Conservation (phyloP, 2,797 vertebrate species). For the Sebastes elongatus region DNA sequence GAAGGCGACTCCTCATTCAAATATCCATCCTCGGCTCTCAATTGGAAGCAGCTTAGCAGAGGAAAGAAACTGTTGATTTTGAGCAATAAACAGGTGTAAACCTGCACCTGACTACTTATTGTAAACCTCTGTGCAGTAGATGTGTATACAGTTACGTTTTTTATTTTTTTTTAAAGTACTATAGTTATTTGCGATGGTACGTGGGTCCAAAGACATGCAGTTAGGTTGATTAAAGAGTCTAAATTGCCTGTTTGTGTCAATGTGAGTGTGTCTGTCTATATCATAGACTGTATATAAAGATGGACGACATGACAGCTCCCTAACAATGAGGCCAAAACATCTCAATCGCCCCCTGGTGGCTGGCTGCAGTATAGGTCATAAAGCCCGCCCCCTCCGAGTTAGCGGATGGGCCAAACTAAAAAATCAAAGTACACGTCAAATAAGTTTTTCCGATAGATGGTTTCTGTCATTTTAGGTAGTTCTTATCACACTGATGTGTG, state of each 20-base stretch:
- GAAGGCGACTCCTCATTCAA: conserved; percentile 20
- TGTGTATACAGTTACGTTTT: background rate
- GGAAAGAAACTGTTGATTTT: conserved; percentile 9
- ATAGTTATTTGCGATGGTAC: background rate
- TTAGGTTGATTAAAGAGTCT: background rate
- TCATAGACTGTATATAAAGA: too few species aligned
- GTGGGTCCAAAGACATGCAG: background rate
- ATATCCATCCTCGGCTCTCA: conserved; percentile 7
- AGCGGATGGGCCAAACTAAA: too few species aligned
- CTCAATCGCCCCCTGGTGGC: too few species aligned
- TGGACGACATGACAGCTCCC: too few species aligned
- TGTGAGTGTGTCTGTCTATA: background rate
- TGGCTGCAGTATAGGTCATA: too few species aligned
- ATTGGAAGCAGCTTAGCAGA: conserved; percentile 2
- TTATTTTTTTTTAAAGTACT: background rate
- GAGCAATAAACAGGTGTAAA: background rate
- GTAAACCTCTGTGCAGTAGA: background rate
- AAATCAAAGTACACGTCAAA: too few species aligned
- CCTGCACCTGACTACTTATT: background rate
- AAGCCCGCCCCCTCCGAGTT: too few species aligned
- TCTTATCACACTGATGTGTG: too few species aligned
- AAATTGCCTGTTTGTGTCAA: background rate
- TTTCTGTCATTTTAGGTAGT: too few species aligned
- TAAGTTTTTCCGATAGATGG: too few species aligned
- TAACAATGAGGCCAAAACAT: too few species aligned